Percentiles rank a stretch among this genome's conserved stretches.
These are phyloP conservation scores for Biston stratarius DNA, from an alignment of 2,888 invertebrate genomes.

Conservation along the genomic window DNA sequence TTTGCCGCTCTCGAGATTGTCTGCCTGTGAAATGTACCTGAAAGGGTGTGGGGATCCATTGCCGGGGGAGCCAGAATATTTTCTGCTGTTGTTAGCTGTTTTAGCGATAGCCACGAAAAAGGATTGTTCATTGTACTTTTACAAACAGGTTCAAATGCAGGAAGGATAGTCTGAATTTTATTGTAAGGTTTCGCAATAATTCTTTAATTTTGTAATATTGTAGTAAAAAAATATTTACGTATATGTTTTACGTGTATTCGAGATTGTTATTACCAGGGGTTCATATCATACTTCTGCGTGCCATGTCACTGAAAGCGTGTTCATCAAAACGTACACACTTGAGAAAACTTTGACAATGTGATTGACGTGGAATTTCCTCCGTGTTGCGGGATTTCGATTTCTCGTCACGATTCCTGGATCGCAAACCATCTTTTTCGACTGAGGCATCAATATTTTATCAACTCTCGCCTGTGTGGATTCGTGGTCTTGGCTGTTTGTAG, in stretches of 20 bases:
- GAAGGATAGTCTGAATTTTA: not conserved
- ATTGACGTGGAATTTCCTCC: constrained; percentile 42
- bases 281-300: constrained; percentile 14
- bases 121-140: not conserved
- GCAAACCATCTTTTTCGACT: constrained; percentile 21
- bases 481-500: not conserved
- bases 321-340: constrained; percentile 48
- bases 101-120: constrained; percentile 29
- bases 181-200: not conserved
- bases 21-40: constrained; percentile 40
- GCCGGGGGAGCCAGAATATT: constrained; percentile 23
- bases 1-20: constrained; percentile 36
- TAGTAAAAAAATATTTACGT: not conserved
- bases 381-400: constrained; percentile 30
- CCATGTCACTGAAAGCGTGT: constrained; percentile 22
- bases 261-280: constrained; percentile 36
- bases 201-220: not conserved
- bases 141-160: not conserved
- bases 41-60: constrained; percentile 25
- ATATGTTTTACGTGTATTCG: constrained; percentile 25
- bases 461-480: constrained; percentile 12
- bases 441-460: constrained; percentile 33
- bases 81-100: constrained; percentile 27
- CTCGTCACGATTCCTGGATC: constrained; percentile 31
- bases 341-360: constrained; percentile 52